Evolutionary conservation across 2,888 invertebrate genomes (phyloP).

Genomic region (Cephus rjabovi): DNA sequence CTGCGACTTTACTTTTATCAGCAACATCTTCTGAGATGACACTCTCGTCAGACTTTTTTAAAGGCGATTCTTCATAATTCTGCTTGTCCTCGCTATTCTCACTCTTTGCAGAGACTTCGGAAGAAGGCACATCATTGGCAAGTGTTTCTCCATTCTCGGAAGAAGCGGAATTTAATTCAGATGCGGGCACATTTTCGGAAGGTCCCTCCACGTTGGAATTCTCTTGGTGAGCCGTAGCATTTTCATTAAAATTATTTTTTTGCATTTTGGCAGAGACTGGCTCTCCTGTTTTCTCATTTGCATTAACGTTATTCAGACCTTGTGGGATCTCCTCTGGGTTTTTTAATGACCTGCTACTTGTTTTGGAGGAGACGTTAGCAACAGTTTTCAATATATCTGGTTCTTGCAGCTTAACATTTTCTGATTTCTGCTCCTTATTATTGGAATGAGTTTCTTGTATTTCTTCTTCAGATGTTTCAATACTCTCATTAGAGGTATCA

Average conservation of each 20-base stretch:
- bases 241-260: background rate
- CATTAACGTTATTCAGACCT: background rate
- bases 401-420: background rate
- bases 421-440: background rate
- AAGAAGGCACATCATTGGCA: background rate
- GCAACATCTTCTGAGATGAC: background rate
- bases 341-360: background rate
- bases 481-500: background rate
- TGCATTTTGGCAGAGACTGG: background rate
- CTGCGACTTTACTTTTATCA: slow-evolving; percentile 6
- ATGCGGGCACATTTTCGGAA: background rate
- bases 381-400: background rate
- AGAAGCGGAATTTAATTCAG: background rate
- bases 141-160: background rate
- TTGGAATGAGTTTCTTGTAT: background rate
- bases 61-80: background rate
- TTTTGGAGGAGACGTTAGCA: background rate
- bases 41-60: background rate
- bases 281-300: background rate
- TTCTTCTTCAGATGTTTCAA: background rate
- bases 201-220: background rate
- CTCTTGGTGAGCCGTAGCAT: background rate
- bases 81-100: background rate
- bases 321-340: background rate
- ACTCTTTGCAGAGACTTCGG: background rate